These are phyloP conservation scores for Diacarnus erythraeanus DNA, from an alignment of 37 sponge, comb jelly and placozoan genomes.

Conservation along the genomic window DNA sequence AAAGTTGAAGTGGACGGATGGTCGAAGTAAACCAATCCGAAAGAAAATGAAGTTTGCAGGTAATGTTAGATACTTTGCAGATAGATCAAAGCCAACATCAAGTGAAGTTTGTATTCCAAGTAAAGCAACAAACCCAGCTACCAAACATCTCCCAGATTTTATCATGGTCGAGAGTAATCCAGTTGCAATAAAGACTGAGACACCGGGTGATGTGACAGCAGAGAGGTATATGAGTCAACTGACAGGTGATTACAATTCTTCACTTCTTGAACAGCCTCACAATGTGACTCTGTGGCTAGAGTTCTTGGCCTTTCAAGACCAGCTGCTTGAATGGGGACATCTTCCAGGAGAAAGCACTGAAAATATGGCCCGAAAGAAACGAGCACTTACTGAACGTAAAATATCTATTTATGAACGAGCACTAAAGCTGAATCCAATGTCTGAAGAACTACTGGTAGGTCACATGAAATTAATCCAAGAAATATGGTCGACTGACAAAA, in stretches of 20 bases:
- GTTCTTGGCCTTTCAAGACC: slow-evolving; percentile 72
- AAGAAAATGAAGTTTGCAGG: background rate
- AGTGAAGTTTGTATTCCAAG: background rate
- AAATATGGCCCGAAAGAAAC: background rate
- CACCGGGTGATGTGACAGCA: slow-evolving; percentile 2
- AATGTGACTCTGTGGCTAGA: slow-evolving; percentile 76
- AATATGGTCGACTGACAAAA: slow-evolving; percentile 61
- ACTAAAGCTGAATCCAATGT: slow-evolving; percentile 68
- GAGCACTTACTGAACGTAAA: slow-evolving; percentile 74
- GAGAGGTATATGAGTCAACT: slow-evolving; percentile 39
- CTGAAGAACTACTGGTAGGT: slow-evolving; percentile 62
- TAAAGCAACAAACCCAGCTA: background rate
- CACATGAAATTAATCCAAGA: slow-evolving; percentile 64
- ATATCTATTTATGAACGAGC: slow-evolving; percentile 85
- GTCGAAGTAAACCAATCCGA: slow-evolving; percentile 2
- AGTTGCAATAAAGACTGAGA: background rate
- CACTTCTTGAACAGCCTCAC: slow-evolving; percentile 56
- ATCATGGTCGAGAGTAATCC: background rate
- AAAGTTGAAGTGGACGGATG: slow-evolving; percentile 46
- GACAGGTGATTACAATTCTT: slow-evolving; percentile 45
- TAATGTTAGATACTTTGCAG: slow-evolving; percentile 21
- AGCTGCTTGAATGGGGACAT: slow-evolving; percentile 36
- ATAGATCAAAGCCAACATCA: background rate
- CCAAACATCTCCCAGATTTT: background rate
- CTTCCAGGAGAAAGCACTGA: slow-evolving; percentile 9